phyloP scores from a whole-genome alignment of 1,140 invertebrate genomes.

The Drosophila asahinai region DNA sequence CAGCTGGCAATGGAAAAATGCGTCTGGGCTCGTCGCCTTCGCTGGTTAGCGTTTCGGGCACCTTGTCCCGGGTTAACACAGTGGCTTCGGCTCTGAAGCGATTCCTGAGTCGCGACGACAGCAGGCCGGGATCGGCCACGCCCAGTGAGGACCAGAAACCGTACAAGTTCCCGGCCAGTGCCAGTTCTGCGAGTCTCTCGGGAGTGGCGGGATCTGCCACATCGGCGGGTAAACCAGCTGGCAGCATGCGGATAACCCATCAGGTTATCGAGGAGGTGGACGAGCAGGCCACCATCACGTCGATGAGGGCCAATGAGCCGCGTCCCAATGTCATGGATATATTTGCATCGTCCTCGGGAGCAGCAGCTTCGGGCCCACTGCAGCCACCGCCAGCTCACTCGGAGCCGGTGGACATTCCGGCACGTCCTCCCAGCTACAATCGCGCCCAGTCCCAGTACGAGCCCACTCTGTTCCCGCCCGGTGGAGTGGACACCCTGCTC shows the following conservation, averaged over 20 bases:
- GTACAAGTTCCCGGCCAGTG: constrained; percentile 76
- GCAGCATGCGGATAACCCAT: constrained; percentile 90
- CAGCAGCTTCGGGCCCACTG: constrained; percentile 75
- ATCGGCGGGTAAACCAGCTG: constrained; percentile 70
- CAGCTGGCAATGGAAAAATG: constrained; percentile 86
- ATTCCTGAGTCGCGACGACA: constrained; percentile 91
- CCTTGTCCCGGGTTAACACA: constrained; percentile 89
- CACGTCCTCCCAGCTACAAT: constrained; percentile 52
- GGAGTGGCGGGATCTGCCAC: constrained; percentile 29
- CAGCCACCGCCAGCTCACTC: constrained; percentile 76
- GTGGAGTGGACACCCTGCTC: constrained; percentile 69
- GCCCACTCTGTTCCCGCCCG: constrained; percentile 65
- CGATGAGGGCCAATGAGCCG: constrained; percentile 87
- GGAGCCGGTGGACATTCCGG: constrained; percentile 85
- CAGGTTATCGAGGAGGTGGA: constrained; percentile 93
- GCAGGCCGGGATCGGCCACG: constrained; percentile 74
- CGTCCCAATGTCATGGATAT: constrained; percentile 87
- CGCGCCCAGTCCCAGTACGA: constrained; percentile 77
- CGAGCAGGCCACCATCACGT: constrained; percentile 92
- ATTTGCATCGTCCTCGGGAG: constrained; percentile 83
- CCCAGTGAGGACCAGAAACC: constrained; percentile 75
- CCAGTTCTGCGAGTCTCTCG: constrained; percentile 70
- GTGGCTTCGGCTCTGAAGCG: constrained; percentile 91
- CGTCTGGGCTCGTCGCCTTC: constrained; percentile 86
- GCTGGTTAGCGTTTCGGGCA: constrained; percentile 86